Evolutionary conservation across 2,113 vertebrate species (phyloP), one percentile per base, ranked within the genome.

Genomic region (Paratilapia polleni): DNA sequence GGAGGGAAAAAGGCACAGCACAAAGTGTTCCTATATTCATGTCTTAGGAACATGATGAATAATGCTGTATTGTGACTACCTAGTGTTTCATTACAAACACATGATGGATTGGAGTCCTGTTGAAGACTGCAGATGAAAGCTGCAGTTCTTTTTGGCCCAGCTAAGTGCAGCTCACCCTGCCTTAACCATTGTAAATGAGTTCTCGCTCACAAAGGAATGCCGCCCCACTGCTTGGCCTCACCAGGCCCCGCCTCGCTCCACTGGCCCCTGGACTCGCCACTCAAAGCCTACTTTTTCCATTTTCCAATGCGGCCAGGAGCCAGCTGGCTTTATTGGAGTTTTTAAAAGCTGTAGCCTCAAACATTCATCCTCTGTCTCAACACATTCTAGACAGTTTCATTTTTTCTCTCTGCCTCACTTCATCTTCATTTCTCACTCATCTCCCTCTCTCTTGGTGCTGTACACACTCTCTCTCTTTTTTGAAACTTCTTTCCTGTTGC

Each of bases 291-390:
- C 74, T 34, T 91, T 91, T 90, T 87, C 79, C 84, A 92, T 93
- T 92, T 94, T 84, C 88, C 52, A 80, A 58, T 22, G 57, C 64
- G 24, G 85, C 90, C 85, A 34, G 41, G 70, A 89, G 87, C 92
- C 90, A 89, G 85, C 77, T 89, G 87, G 83, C 87, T 82, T 91
- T 89, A 90, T 89, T 91, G 78, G 86, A 87, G 78, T 91, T 93
- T 90, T 86, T 76, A 89, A 86, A 91, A 90, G 84, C 90, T 76
- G 60, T 63, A 80, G 89, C 87, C 83, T 87, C 87, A 89, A 92
- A 91, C 88, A 88, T 89, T 90, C 84, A 88, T 92, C 63, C 89
- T 84, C 84, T 31, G 31, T 91, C 87, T 89, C 73, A 81, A 90
- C 88, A 89, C 61, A 57, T 90, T 76, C 19, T 3, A 76, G 84